These are phyloP conservation scores for Myathropa florea DNA, from an alignment of 2,888 invertebrate species.

Conservation along the genomic window DNA sequence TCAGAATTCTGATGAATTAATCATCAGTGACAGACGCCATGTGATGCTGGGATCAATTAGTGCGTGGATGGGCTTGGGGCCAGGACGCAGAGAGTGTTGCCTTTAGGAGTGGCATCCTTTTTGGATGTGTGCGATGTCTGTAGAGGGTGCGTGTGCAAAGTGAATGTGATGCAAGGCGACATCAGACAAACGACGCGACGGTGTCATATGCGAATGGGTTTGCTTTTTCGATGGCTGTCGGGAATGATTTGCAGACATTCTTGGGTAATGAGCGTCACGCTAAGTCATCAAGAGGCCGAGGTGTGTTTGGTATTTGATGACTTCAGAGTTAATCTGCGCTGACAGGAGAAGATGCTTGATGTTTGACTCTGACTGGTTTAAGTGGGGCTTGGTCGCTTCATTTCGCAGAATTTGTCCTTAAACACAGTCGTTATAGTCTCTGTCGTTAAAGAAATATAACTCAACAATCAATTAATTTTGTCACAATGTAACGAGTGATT, in stretches of 20 bases:
- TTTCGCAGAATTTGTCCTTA: no score
- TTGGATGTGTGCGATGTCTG: neutral
- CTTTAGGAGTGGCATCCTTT: slow-evolving; percentile 38
- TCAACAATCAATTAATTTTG: no score
- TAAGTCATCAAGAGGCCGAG: neutral
- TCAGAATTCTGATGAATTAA: slow-evolving; percentile 46
- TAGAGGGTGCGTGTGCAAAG: slow-evolving; percentile 20
- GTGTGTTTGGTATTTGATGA: neutral
- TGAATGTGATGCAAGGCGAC: neutral
- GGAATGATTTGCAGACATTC: slow-evolving; percentile 2
- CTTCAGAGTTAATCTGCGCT: no score
- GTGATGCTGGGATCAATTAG: slow-evolving; percentile 39
- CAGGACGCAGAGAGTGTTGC: neutral
- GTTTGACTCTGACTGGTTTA: neutral
- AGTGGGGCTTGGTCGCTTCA: no score
- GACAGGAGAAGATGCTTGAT: neutral
- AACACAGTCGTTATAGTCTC: no score
- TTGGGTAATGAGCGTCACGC: slow-evolving; percentile 9
- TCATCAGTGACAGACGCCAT: slow-evolving; percentile 31
- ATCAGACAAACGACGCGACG: slow-evolving; percentile 5
- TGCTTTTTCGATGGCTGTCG: neutral
- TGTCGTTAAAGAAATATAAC: no score
- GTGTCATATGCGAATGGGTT: neutral
- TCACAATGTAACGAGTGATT: no score
- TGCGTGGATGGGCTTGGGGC: neutral